Conservation (phyloP, 2,797 vertebrate genomes). For the Poeciliopsis presidionis region DNA sequence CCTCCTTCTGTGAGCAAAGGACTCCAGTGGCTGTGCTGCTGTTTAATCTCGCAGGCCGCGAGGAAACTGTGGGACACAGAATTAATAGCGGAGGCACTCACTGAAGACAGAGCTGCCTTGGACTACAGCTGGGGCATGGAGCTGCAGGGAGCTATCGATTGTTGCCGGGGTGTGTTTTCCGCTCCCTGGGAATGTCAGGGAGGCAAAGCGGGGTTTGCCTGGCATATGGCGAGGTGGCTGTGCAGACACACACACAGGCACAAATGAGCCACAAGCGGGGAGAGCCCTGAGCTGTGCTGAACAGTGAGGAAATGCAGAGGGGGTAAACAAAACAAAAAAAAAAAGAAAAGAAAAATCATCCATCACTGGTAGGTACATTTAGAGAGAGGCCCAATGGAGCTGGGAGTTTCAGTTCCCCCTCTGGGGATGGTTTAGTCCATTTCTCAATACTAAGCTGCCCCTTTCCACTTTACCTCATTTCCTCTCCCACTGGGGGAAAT, state of each 20-base stretch:
- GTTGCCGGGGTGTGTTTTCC: constrained; percentile 61
- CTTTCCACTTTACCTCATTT: constrained; percentile 71
- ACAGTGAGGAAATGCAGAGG: constrained; percentile 50
- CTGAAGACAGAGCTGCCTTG: constrained; percentile 42
- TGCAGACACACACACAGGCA: constrained; percentile 19
- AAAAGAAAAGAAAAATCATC: constrained; percentile 63
- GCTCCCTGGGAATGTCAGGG: constrained; percentile 47
- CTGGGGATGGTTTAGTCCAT: constrained; percentile 73
- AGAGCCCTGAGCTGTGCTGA: constrained; percentile 47
- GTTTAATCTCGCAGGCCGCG: constrained; percentile 61
- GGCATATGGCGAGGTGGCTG: constrained; percentile 37
- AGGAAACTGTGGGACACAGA: constrained; percentile 58
- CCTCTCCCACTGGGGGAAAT: constrained; percentile 72
- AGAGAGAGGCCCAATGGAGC: constrained; percentile 53
- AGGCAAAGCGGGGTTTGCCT: constrained; percentile 52
- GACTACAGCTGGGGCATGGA: constrained; percentile 49
- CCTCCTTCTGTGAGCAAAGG: constrained; percentile 58
- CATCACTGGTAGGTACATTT: constrained; percentile 72
- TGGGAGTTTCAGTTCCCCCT: constrained; percentile 54
- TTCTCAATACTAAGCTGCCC: constrained; percentile 63
- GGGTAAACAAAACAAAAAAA: constrained; percentile 59
- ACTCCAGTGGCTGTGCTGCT: constrained; percentile 49
- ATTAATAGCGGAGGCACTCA: constrained; percentile 61
- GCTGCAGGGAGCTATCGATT: constrained; percentile 67
- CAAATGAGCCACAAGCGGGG: constrained; percentile 37